Conservation (phyloP, 1,140 invertebrate species). For the Drosophila repletoides region DNA sequence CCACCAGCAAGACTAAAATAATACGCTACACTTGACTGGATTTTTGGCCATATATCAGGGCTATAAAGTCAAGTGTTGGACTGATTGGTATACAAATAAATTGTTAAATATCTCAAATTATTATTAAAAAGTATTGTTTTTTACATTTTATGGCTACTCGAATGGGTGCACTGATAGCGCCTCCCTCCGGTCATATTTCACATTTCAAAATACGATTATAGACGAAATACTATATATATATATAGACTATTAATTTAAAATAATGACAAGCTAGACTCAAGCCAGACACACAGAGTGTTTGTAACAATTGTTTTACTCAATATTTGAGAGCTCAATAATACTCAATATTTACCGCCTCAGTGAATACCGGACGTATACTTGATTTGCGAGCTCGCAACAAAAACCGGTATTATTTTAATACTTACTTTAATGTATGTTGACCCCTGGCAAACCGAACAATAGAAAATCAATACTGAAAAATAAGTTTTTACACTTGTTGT, state of each 20-base stretch:
- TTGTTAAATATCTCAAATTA: constrained; percentile 6
- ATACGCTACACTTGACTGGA: background rate
- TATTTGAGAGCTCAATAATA: no score
- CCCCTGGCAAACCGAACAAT: background rate
- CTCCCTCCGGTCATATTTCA: constrained; percentile 46
- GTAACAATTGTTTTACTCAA: no score
- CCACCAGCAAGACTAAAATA: constrained; percentile 1
- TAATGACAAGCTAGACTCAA: constrained; percentile 12
- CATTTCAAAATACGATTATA: constrained; percentile 48
- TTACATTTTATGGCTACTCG: background rate
- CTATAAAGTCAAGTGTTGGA: constrained; percentile 20
- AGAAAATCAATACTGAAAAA: constrained; percentile 10
- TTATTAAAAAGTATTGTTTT: constrained; percentile 27
- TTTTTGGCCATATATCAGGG: constrained; percentile 5
- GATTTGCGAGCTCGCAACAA: constrained; percentile 40
- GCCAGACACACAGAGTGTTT: background rate
- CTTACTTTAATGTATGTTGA: background rate
- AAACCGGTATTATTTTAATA: constrained; percentile 53
- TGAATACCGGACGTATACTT: constrained; percentile 52
- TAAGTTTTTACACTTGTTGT: constrained; percentile 25
- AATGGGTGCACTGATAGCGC: constrained; percentile 10
- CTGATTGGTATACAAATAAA: constrained; percentile 29
- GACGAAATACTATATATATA: no score
- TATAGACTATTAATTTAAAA: constrained; percentile 10
- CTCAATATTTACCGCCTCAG: no score